Conservation (phyloP, 92 coral and sea anemone genomes). For the Actinernus sp. region DNA sequence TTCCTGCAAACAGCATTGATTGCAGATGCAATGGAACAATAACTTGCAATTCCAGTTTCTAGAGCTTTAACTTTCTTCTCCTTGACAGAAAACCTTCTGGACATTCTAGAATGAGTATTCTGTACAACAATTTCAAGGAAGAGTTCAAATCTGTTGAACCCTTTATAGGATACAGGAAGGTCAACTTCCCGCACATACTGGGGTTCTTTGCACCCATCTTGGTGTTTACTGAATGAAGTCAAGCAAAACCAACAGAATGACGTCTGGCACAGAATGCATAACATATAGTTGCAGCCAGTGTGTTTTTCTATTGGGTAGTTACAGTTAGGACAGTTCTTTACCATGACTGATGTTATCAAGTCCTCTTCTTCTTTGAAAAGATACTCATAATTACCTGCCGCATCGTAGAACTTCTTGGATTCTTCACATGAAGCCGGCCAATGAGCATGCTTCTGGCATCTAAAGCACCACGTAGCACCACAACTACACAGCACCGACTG, state of each 20-base stretch:
- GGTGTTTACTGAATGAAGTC: conserved; percentile 38
- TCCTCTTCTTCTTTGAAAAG: conserved; percentile 16
- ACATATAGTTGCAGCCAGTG: conserved; percentile 85
- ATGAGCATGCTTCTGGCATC: conserved; percentile 62
- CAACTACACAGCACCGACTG: conserved; percentile 55
- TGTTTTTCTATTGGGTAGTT: conserved; percentile 87
- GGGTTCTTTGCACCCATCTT: conserved; percentile 1
- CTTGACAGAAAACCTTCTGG: conserved; percentile 15
- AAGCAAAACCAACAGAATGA: conserved; percentile 92
- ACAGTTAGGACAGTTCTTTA: conserved; percentile 91
- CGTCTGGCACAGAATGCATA: conserved; percentile 68
- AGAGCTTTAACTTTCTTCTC: conserved; percentile 4
- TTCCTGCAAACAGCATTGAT: neutral
- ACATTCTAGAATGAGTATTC: conserved; percentile 54
- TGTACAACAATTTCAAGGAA: conserved; percentile 51
- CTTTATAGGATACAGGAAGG: conserved; percentile 48
- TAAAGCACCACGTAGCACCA: conserved; percentile 59
- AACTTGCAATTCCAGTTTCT: conserved; percentile 10
- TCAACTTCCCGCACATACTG: conserved; percentile 18
- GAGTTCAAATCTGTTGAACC: conserved; percentile 41
- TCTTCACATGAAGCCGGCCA: conserved; percentile 82
- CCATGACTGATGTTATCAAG: conserved; percentile 64
- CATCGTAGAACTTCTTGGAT: conserved; percentile 48
- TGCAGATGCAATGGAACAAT: neutral
- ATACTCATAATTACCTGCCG: conserved; percentile 38